These are phyloP conservation scores for Manduca sexta DNA, from an alignment of 1,140 invertebrate genomes.

Conservation along the genomic window DNA sequence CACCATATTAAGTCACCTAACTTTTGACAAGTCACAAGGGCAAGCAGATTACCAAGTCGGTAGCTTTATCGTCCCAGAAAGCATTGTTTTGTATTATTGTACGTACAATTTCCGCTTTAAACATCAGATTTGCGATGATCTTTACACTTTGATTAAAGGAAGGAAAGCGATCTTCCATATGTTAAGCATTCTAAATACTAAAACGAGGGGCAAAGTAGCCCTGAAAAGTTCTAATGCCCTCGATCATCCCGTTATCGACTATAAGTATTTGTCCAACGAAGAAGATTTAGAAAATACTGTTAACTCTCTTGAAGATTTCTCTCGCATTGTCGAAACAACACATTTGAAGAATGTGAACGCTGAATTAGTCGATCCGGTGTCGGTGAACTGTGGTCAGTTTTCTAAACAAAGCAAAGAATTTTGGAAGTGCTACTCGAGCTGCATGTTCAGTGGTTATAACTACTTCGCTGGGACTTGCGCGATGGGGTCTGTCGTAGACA, in stretches of 20 bases:
- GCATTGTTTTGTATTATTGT: neutral
- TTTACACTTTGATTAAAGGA: neutral
- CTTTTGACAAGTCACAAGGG: neutral
- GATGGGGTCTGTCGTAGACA: no score
- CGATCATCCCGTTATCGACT: slow-evolving; percentile 2
- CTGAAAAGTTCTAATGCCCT: neutral
- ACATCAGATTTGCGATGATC: slow-evolving; percentile 2
- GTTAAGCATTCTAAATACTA: neutral
- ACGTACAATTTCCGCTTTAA: neutral
- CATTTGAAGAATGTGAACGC: no score
- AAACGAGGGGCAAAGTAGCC: slow-evolving; percentile 1
- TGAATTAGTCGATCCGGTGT: no score
- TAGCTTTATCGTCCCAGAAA: neutral
- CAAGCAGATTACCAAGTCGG: neutral
- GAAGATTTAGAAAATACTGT: slow-evolving; percentile 13
- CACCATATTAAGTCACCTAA: neutral
- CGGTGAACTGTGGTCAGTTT: no score
- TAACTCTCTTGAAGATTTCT: slow-evolving; percentile 14
- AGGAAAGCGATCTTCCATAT: neutral
- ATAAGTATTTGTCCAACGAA: neutral
- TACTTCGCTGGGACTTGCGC: no score
- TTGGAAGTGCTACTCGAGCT: no score
- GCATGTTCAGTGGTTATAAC: no score
- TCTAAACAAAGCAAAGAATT: no score
- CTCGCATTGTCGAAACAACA: no score